Evolutionary conservation across 1,140 invertebrate species (phyloP).

Genomic region (Drosophila saltans): DNA sequence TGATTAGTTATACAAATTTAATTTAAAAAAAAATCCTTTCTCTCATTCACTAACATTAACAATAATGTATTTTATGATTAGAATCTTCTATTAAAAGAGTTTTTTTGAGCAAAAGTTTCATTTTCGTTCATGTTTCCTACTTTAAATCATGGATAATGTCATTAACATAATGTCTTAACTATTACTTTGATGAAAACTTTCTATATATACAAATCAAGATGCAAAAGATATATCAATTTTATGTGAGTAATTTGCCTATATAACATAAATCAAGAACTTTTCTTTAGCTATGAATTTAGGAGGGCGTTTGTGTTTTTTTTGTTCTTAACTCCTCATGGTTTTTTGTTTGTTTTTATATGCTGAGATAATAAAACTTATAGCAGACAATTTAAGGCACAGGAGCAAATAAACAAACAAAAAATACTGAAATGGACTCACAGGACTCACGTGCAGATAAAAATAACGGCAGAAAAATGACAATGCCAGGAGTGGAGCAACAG

Average conservation of each 20-base stretch:
- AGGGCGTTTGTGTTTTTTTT: neutral
- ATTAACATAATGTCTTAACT: neutral
- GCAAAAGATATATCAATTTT: neutral
- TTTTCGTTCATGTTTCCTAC: neutral
- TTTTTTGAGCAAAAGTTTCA: neutral
- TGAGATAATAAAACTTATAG: constrained; percentile 64
- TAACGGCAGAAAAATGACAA: constrained; percentile 77
- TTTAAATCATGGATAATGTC: neutral
- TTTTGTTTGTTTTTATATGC: constrained; percentile 20
- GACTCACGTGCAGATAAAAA: constrained; percentile 75
- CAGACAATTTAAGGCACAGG: constrained; percentile 57
- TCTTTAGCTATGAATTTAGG: neutral
- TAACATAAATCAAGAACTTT: constrained; percentile 8
- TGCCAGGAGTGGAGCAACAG: constrained; percentile 13
- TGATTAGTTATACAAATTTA: no score
- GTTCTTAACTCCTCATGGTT: neutral
- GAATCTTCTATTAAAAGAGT: no score
- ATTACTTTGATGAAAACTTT: constrained; percentile 4
- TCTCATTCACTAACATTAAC: no score
- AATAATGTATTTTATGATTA: no score
- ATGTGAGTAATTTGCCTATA: neutral
- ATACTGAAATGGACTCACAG: constrained; percentile 57
- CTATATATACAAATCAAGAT: neutral
- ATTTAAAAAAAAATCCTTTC: no score
- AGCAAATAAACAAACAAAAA: constrained; percentile 5